phyloP scores from a whole-genome alignment of 2,797 vertebrate genomes.

The Cossypha heuglini region DNA sequence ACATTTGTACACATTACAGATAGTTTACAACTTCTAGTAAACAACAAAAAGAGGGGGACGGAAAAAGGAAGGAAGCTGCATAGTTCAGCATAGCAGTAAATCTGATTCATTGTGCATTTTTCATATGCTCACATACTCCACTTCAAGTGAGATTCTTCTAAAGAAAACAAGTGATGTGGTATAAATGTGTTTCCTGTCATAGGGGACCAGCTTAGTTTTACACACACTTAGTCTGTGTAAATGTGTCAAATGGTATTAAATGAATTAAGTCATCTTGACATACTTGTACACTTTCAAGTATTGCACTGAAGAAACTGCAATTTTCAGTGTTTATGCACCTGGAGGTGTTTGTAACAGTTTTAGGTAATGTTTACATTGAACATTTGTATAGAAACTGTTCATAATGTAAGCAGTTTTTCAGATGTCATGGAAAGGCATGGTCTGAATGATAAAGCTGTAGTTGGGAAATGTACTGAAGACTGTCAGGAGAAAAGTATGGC shows the following conservation, averaged over 20 bases:
- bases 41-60: rapidly evolving
- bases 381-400: neutral
- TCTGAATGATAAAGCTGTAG: neutral
- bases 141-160: neutral
- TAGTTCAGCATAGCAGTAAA: neutral
- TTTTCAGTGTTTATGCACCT: neutral
- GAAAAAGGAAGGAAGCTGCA: neutral
- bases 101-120: neutral
- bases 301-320: neutral
- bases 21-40: neutral
- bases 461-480: neutral
- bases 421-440: neutral
- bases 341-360: neutral
- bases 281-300: neutral
- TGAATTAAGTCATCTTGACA: neutral
- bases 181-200: neutral
- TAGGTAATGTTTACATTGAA: neutral
- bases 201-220: neutral
- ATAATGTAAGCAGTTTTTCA: neutral
- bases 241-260: neutral
- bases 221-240: neutral
- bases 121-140: neutral
- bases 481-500: neutral
- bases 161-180: neutral
- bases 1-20: neutral